Percentiles rank a stretch among this genome's conserved stretches.
These are phyloP conservation scores for Ophion slaviceki DNA, from an alignment of 2,888 invertebrate species.

Conservation along the genomic window DNA sequence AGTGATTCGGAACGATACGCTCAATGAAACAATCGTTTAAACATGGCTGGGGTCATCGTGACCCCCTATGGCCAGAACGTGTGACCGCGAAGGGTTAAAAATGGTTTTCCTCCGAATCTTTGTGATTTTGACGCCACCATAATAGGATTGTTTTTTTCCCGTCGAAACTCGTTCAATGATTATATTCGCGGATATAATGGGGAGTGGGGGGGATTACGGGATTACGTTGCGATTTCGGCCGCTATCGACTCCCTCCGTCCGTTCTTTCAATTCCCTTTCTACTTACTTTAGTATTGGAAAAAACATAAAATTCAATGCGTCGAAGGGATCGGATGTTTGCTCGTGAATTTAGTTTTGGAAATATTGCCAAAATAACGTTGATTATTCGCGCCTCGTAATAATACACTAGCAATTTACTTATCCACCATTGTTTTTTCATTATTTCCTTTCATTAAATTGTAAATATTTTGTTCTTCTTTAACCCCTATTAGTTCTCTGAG, in stretches of 20 bases:
- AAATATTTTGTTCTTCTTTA: constrained; percentile 59
- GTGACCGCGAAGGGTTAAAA: background rate
- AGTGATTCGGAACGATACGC: too few species aligned
- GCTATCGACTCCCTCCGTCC: constrained; percentile 50
- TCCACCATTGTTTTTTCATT: constrained; percentile 59
- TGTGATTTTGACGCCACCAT: too few species aligned
- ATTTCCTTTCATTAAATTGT: constrained; percentile 69
- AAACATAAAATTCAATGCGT: constrained; percentile 32
- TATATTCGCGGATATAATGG: too few species aligned
- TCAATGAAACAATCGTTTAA: too few species aligned
- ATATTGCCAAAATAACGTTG: constrained; percentile 74
- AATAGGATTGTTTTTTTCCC: too few species aligned
- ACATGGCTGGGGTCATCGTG: too few species aligned
- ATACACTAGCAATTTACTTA: constrained; percentile 79
- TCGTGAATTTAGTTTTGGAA: constrained; percentile 72
- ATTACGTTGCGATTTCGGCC: background rate
- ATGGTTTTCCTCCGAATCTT: too few species aligned
- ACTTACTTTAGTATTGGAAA: constrained; percentile 24
- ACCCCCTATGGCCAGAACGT: too few species aligned
- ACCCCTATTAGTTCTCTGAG: constrained; percentile 55
- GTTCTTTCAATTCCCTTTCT: constrained; percentile 36
- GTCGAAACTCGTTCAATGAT: too few species aligned
- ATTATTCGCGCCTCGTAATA: constrained; percentile 74
- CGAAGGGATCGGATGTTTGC: constrained; percentile 19
- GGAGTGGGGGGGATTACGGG: background rate